Evolutionary conservation across 1,140 invertebrate species (phyloP).

Genomic region (Pygmarrhopalites habei): DNA sequence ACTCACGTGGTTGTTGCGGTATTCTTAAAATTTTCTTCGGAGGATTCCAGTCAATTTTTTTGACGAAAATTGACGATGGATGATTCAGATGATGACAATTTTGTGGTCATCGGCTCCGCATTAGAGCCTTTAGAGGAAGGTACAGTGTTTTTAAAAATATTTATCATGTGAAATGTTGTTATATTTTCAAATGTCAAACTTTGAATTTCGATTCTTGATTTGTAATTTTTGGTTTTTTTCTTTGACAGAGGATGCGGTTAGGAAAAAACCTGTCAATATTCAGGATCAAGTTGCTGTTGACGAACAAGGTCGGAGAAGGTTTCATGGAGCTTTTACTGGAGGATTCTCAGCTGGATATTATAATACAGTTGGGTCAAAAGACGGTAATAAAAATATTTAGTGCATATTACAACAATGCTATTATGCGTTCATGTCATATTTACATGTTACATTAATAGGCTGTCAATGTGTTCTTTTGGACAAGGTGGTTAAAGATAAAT

Average conservation of each 20-base stretch:
- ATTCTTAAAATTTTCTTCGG: too few species aligned
- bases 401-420: too few species aligned
- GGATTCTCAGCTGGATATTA: slow-evolving; percentile 98
- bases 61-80: too few species aligned
- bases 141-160: slow-evolving; percentile 42
- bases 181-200: slow-evolving; percentile 10
- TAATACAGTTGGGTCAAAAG: slow-evolving; percentile 89
- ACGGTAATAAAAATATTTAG: too few species aligned
- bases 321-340: slow-evolving; percentile 98
- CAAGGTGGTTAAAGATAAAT: too few species aligned
- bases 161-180: slow-evolving; percentile 7
- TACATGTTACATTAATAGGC: too few species aligned
- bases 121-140: slow-evolving; percentile 72
- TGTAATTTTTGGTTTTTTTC: slow-evolving; percentile 16
- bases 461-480: too few species aligned
- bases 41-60: too few species aligned
- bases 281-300: slow-evolving; percentile 88
- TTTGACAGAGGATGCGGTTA: slow-evolving; percentile 60
- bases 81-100: slow-evolving; percentile 55
- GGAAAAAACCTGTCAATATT: slow-evolving; percentile 71
- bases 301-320: slow-evolving; percentile 78
- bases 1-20: too few species aligned
- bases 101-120: slow-evolving; percentile 64
- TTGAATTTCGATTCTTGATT: not conserved
- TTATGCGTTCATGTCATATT: too few species aligned